Evolutionary conservation across 1,140 invertebrate species (phyloP).

Genomic region (Archegozetes longisetosus): DNA sequence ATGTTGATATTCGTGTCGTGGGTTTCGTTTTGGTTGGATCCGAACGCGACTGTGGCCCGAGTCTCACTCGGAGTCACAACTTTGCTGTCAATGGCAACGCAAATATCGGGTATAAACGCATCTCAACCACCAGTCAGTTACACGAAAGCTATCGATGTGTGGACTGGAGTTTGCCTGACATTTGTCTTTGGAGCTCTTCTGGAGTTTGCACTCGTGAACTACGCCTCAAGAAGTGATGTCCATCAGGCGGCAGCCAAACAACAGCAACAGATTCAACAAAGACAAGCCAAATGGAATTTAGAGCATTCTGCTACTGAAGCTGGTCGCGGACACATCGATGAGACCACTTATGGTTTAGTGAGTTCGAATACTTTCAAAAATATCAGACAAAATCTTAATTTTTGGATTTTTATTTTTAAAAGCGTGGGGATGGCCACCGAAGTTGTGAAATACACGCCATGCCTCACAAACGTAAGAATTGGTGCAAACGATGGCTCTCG

Average conservation of each 20-base stretch:
- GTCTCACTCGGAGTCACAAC: slow-evolving; percentile 35
- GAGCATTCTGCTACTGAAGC: neutral
- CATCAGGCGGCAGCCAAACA: slow-evolving; percentile 80
- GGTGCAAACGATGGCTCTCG: slow-evolving; percentile 80
- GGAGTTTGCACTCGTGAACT: slow-evolving; percentile 92
- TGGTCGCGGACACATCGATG: neutral
- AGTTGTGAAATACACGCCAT: slow-evolving; percentile 16
- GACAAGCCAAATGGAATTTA: slow-evolving; percentile 7
- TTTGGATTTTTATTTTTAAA: too few species aligned
- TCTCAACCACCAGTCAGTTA: slow-evolving; percentile 91
- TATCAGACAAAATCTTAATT: too few species aligned
- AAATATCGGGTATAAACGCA: slow-evolving; percentile 68
- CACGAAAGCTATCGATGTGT: slow-evolving; percentile 93
- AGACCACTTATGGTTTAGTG: slow-evolving; percentile 1
- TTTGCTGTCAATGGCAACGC: slow-evolving; percentile 39
- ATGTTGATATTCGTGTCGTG: slow-evolving; percentile 42
- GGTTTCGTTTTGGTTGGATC: slow-evolving; percentile 39
- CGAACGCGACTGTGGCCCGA: slow-evolving; percentile 33
- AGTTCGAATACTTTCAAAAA: too few species aligned
- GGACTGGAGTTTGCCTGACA: slow-evolving; percentile 90
- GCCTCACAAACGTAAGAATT: slow-evolving; percentile 40
- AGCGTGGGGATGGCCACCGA: neutral
- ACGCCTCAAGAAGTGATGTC: slow-evolving; percentile 79
- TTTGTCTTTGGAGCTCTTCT: slow-evolving; percentile 90
- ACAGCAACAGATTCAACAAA: slow-evolving; percentile 40